Evolutionary conservation across 2,113 vertebrate genomes (phyloP), one percentile per base, ranked within the genome.

Genomic region (Diphyllodes magnificus): DNA sequence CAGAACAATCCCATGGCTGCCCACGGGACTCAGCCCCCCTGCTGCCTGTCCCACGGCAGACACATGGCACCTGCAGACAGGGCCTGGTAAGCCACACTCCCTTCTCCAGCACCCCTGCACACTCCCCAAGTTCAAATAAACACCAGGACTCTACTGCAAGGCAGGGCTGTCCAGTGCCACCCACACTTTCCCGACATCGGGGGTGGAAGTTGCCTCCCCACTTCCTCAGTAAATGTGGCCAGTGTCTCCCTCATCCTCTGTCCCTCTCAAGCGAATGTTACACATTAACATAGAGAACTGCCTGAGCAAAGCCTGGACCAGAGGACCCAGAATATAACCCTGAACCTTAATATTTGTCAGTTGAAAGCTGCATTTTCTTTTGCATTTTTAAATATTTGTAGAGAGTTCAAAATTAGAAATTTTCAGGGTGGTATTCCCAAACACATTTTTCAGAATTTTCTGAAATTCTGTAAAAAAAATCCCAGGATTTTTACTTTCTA

Each of bases 141-240:
- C 47, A 25, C 21, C 42, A 13, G 30, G 27, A 6, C 54, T 39
- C n/a, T 14, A 0, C 15, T 5, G 50, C 71, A 4, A 15, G 57
- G 33, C 63, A 30, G 51, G 18, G 59, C 80, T 73, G 28, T 7
- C 70, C 61, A 5, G 37, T 2, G 59, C 63, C 65, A 7, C 20
- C 33, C 64, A 5, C 30, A 0, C 10, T 1, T 14, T 13, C 50
- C 51, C 7, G 7, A 0, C 33, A 7, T 0, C 5, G 10, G 12
- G 7, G 3, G 3, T 0, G 8, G 12, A 37, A 57, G 17, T 2
- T 33, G n/a, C 24, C 40, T 53, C 37, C 37, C 20, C 25, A 1
- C 19, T 35, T 9, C 18, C 18, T 24, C 73, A 11, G 16, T 4
- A 14, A 30, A 5, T 0, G 47, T 21, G 50, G 25, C 11, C 18